Evolutionary conservation across 2,888 invertebrate species (phyloP).

Genomic region (Scaptomyza caliginosa): DNA sequence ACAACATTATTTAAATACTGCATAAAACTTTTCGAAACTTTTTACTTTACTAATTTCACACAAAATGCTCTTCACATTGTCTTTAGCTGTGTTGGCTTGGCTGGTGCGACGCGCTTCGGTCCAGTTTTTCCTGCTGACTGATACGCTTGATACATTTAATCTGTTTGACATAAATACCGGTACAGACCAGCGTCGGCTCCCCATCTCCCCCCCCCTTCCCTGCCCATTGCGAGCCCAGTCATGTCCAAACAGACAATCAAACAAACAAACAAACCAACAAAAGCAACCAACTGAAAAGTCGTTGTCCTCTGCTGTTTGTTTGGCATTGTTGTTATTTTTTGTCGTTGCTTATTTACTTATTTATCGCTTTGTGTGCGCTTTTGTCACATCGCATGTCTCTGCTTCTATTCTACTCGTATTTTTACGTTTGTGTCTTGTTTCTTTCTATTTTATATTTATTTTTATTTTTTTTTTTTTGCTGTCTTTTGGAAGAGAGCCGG

Average conservation of each 20-base stretch:
- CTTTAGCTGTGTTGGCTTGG: constrained; percentile 12
- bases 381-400: constrained; percentile 54
- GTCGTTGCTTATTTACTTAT: constrained; percentile 68
- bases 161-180: constrained; percentile 62
- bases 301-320: constrained; percentile 23
- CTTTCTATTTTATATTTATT: too few species aligned
- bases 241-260: constrained; percentile 20
- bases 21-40: constrained; percentile 1
- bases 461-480: background rate
- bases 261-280: constrained; percentile 15
- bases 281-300: constrained; percentile 19
- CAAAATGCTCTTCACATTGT: constrained; percentile 25
- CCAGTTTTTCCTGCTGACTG: constrained; percentile 56
- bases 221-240: background rate
- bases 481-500: constrained; percentile 31
- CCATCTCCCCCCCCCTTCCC: background rate
- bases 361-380: constrained; percentile 58
- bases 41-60: constrained; percentile 4
- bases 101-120: constrained; percentile 38
- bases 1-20: constrained; percentile 18
- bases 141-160: constrained; percentile 49
- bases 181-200: constrained; percentile 1
- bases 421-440: constrained; percentile 20
- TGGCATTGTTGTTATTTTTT: constrained; percentile 25
- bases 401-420: constrained; percentile 9